Evolutionary conservation across 2,888 invertebrate genomes (phyloP).

Genomic region (Torymus texanus): DNA sequence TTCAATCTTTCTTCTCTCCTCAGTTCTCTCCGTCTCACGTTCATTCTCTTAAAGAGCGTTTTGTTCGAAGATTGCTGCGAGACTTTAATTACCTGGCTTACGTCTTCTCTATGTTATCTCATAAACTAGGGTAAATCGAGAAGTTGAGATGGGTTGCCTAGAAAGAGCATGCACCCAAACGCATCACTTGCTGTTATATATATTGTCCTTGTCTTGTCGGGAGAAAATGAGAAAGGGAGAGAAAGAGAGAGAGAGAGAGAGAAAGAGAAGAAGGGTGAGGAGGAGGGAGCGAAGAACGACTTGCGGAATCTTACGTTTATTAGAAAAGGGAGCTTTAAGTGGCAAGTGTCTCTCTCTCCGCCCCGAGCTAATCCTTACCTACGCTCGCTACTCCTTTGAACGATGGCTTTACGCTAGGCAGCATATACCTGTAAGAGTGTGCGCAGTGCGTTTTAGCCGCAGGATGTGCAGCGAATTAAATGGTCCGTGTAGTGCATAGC

Average conservation of each 20-base stretch:
- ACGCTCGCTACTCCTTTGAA: conserved; percentile 21
- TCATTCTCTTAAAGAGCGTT: conserved; percentile 10
- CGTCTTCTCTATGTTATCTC: conserved; percentile 31
- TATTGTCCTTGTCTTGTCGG: too few relatives aligned
- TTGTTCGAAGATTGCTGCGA: conserved; percentile 2
- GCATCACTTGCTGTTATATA: too few relatives aligned
- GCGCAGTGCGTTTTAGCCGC: neutral
- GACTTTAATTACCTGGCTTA: conserved; percentile 46
- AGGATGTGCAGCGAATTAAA: conserved; percentile 19
- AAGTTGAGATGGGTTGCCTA: neutral
- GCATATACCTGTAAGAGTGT: too few relatives aligned
- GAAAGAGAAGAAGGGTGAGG: neutral
- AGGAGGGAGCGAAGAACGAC: neutral
- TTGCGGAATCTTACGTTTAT: conserved; percentile 23
- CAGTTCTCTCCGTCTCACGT: neutral
- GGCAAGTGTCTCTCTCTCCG: neutral
- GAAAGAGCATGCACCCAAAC: too few relatives aligned
- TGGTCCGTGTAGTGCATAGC: neutral
- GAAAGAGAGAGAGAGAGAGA: too few relatives aligned
- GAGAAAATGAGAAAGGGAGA: too few relatives aligned
- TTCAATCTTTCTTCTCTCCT: neutral
- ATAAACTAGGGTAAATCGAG: conserved; percentile 44
- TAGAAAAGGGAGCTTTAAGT: conserved; percentile 21
- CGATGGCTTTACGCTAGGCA: neutral
- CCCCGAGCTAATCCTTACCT: conserved; percentile 5